These are phyloP conservation scores for Proteles cristata DNA, from an alignment of 2,113 vertebrate genomes.

Conservation along the genomic window DNA sequence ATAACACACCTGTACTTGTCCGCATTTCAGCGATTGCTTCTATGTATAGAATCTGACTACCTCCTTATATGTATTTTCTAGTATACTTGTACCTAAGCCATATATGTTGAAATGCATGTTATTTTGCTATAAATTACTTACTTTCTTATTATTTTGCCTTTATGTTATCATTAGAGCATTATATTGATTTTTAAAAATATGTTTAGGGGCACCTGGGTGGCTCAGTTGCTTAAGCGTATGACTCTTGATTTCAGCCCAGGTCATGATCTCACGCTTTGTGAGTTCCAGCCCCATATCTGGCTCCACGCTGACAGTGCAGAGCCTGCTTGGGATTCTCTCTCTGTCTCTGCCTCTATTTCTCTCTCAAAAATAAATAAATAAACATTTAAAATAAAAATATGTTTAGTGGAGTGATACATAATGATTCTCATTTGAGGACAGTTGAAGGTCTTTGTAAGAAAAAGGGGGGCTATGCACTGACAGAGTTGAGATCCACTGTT, in stretches of 20 bases:
- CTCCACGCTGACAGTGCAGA: too few species aligned
- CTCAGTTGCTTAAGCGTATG: too few species aligned
- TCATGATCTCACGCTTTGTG: too few species aligned
- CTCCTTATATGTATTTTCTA: background rate
- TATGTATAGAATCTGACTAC: background rate
- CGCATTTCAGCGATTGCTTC: background rate
- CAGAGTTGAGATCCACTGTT: background rate
- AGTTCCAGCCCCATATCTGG: too few species aligned
- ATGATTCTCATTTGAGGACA: background rate
- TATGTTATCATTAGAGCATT: background rate
- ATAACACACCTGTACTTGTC: background rate
- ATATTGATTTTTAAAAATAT: background rate
- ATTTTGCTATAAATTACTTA: background rate
- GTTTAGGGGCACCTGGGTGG: too few species aligned
- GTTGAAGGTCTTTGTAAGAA: background rate
- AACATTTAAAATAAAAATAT: background rate
- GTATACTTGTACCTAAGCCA: background rate
- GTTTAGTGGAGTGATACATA: background rate
- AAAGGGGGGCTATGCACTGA: background rate
- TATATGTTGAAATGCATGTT: background rate
- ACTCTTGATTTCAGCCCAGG: too few species aligned
- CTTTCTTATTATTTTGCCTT: constrained; percentile 5
- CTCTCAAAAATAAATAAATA: too few species aligned
- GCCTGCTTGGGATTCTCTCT: too few species aligned
- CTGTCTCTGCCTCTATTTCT: too few species aligned